Percentiles rank a stretch among this genome's conserved stretches.
Conservation (phyloP, 2,797 vertebrate genomes). For the Syncerus caffer region DNA sequence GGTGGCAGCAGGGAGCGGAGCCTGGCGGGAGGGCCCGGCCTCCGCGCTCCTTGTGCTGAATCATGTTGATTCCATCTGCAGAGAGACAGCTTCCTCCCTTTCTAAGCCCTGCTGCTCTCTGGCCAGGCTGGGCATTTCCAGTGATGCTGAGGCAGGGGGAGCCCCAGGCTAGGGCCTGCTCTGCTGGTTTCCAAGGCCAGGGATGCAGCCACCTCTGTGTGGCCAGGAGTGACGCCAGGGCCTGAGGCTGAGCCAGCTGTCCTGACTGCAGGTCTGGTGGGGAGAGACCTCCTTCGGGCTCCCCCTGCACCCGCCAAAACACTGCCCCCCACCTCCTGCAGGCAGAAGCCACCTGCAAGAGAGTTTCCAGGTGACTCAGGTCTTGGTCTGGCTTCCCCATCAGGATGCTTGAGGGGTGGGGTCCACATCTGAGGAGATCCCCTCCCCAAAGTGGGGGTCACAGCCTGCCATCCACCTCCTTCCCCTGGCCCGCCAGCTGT, state of each 20-base stretch:
- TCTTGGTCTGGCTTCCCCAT: neutral
- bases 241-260: neutral
- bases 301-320: neutral
- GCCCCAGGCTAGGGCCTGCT: neutral
- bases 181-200: neutral
- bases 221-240: neutral
- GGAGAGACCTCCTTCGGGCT: neutral
- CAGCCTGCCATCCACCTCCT: neutral
- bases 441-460: neutral
- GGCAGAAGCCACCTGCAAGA: neutral
- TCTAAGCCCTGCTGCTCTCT: neutral
- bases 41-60: neutral
- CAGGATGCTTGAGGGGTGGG: neutral
- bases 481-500: neutral
- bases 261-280: neutral
- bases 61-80: neutral
- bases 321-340: neutral
- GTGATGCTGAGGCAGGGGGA: neutral
- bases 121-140: neutral
- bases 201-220: neutral
- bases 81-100: slow-evolving; percentile 9
- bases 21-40: neutral
- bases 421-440: neutral
- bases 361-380: neutral
- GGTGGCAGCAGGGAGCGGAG: neutral